phyloP scores from a whole-genome alignment of 2,797 vertebrate species.

The Micropoecilia bifurca region DNA sequence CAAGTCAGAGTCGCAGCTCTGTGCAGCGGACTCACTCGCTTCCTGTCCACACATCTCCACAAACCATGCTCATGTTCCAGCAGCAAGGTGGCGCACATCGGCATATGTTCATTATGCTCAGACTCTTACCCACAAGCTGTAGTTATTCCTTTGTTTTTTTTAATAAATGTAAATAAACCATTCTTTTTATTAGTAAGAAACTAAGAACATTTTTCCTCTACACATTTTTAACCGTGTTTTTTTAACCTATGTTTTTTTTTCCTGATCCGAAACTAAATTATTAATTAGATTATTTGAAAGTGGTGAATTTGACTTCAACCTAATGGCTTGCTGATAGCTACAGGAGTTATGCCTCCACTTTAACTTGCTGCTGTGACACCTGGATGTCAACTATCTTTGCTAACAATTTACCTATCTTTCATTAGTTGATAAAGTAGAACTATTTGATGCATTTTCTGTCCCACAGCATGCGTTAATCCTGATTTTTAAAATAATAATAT shows the following conservation, averaged over 20 bases:
- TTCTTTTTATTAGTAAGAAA: not conserved
- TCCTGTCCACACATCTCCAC: conserved; percentile 94
- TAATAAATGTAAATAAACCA: conserved; percentile 3
- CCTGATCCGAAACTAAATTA: not conserved
- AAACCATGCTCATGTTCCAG: conserved; percentile 96
- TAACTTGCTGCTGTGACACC: not conserved
- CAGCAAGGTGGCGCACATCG: conserved; percentile 84
- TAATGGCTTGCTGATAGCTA: not conserved
- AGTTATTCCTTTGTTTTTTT: conserved; percentile 9
- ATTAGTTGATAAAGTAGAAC: conserved; percentile 13
- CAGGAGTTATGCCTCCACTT: not conserved
- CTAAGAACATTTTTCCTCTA: not conserved
- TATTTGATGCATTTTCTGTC: not conserved
- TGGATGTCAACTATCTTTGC: not conserved
- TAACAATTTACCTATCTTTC: not conserved
- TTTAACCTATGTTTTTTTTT: not conserved
- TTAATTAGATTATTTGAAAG: not conserved
- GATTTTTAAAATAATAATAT: not conserved
- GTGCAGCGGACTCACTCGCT: conserved; percentile 95
- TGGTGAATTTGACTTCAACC: not conserved
- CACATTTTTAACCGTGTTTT: not conserved
- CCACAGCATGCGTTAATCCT: not conserved
- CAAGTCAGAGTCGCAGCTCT: conserved; percentile 93
- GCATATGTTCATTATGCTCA: not conserved
- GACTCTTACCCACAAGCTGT: not conserved